These are phyloP conservation scores for Florisuga fusca DNA, from an alignment of 2,797 vertebrate genomes.

Conservation along the genomic window DNA sequence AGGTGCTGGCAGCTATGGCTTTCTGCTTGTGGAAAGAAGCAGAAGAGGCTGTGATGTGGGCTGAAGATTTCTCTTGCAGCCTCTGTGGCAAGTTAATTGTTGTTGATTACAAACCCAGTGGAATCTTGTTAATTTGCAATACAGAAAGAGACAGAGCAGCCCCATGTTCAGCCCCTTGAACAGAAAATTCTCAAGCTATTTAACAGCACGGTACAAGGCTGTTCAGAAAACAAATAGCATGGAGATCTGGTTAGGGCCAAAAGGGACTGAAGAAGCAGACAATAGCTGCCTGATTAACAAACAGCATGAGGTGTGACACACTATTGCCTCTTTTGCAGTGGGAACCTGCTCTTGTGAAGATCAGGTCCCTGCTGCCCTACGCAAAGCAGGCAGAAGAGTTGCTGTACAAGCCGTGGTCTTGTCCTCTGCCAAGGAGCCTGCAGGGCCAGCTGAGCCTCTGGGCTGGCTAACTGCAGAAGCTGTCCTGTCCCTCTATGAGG, in stretches of 20 bases:
- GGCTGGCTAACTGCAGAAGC: neutral
- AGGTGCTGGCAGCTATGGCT: fast-evolving
- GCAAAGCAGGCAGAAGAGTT: neutral
- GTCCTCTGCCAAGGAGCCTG: fast-evolving
- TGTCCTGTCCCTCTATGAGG: fast-evolving
- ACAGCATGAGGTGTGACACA: neutral
- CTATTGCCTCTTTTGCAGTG: fast-evolving
- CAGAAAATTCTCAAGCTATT: neutral
- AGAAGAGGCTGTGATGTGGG: neutral
- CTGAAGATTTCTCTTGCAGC: neutral
- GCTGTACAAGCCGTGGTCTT: fast-evolving
- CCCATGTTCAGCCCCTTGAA: neutral
- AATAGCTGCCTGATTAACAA: neutral
- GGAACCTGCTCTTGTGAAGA: neutral
- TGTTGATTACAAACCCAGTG: conserved; percentile 32
- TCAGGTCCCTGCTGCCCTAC: neutral
- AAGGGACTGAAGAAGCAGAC: neutral
- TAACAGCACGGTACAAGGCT: neutral
- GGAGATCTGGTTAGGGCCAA: neutral
- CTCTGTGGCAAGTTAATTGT: conserved; percentile 50
- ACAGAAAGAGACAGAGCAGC: neutral
- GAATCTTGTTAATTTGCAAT: conserved; percentile 50
- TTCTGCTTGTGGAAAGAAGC: neutral
- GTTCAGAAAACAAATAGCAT: neutral
- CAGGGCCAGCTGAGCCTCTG: neutral